These are phyloP conservation scores for Pyrgus malvae DNA, from an alignment of 2,888 invertebrate genomes.

Conservation along the genomic window DNA sequence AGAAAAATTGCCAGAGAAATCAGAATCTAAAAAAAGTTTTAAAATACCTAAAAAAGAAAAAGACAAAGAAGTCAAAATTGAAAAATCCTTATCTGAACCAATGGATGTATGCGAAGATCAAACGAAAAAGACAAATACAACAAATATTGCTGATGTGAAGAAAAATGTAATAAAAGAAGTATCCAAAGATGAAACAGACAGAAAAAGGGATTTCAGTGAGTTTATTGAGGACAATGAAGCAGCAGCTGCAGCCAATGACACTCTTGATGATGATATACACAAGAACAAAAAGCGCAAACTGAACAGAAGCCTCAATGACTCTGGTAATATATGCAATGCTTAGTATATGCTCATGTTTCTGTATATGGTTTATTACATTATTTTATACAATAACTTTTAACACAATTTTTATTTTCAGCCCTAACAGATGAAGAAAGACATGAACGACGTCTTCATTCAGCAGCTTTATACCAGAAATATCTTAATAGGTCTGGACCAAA, in stretches of 20 bases:
- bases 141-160: slow-evolving; percentile 19
- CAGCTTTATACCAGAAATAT: slow-evolving; percentile 87
- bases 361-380: no score
- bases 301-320: slow-evolving; percentile 65
- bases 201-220: slow-evolving; percentile 45
- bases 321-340: slow-evolving; percentile 59
- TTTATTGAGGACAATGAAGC: slow-evolving; percentile 47
- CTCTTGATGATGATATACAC: slow-evolving; percentile 32
- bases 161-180: slow-evolving; percentile 30
- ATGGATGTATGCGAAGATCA: neutral
- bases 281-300: slow-evolving; percentile 45
- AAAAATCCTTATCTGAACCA: slow-evolving; percentile 15
- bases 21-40: slow-evolving; percentile 29
- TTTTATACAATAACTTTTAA: no score
- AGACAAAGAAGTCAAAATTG: slow-evolving; percentile 20
- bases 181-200: slow-evolving; percentile 12
- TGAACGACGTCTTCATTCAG: slow-evolving; percentile 85
- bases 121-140: slow-evolving; percentile 16
- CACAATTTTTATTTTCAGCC: slow-evolving; percentile 46
- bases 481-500: slow-evolving; percentile 90
- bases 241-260: slow-evolving; percentile 18
- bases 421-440: slow-evolving; percentile 85
- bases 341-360: no score
- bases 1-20: slow-evolving; percentile 9
- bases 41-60: no score